Conservation (phyloP, 2,113 vertebrate species). For the western clawed frog (Xenopus tropicalis) region DNA sequence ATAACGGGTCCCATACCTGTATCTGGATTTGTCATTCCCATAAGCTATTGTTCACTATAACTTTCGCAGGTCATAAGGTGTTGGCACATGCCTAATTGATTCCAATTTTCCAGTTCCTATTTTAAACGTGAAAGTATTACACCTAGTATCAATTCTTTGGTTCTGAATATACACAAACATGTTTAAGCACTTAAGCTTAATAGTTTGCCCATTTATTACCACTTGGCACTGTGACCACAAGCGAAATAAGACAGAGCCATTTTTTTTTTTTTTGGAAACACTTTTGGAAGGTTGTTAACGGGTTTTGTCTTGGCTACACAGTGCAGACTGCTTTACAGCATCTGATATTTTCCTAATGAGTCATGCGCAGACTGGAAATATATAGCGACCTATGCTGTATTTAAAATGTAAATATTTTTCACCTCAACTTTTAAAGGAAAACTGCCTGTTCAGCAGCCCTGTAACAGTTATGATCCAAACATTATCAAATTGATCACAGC, state of each 20-base stretch:
- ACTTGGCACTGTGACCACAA: not conserved
- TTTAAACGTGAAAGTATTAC: not conserved
- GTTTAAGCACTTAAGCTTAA: too few relatives aligned
- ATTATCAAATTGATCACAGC: too few relatives aligned
- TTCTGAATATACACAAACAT: not conserved
- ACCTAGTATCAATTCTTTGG: not conserved
- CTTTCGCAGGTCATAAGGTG: too few relatives aligned
- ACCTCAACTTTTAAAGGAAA: too few relatives aligned
- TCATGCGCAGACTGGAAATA: constrained; percentile 1
- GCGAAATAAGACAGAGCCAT: not conserved
- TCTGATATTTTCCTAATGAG: constrained; percentile 10
- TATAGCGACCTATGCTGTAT: not conserved
- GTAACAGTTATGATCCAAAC: too few relatives aligned
- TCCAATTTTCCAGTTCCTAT: not conserved
- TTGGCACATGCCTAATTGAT: too few relatives aligned
- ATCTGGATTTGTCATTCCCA: too few relatives aligned
- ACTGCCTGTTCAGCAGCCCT: too few relatives aligned
- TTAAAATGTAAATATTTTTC: too few relatives aligned
- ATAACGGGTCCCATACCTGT: too few relatives aligned
- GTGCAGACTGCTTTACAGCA: not conserved
- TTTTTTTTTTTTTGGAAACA: not conserved
- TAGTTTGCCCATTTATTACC: not conserved
- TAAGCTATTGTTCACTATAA: too few relatives aligned
- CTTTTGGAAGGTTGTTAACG: not conserved
- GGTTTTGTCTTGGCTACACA: not conserved